These are phyloP conservation scores for Apamea epomidion DNA, from an alignment of 2,888 invertebrate species.

Conservation along the genomic window DNA sequence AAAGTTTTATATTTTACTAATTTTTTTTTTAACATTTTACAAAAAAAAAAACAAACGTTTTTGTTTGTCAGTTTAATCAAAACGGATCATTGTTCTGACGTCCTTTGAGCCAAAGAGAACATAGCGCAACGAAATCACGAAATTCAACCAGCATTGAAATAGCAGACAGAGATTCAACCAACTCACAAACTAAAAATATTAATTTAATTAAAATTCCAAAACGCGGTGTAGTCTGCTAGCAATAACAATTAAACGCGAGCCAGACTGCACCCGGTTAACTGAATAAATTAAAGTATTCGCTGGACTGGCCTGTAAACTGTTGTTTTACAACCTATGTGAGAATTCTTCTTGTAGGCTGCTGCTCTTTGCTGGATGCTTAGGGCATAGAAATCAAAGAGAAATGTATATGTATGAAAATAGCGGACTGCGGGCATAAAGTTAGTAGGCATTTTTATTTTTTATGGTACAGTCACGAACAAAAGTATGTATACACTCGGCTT, in stretches of 20 bases:
- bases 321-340: constrained; percentile 47
- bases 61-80: background rate
- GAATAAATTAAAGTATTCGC: constrained; percentile 62
- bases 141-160: constrained; percentile 18
- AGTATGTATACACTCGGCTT: too few species aligned
- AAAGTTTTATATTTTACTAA: too few species aligned
- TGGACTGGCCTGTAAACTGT: constrained; percentile 40
- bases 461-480: too few species aligned
- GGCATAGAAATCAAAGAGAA: background rate
- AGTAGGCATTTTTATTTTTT: background rate
- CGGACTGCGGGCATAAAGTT: background rate
- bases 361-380: background rate
- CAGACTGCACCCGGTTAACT: constrained; percentile 60
- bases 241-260: constrained; percentile 60
- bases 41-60: background rate
- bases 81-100: background rate
- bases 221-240: constrained; percentile 52
- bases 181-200: constrained; percentile 55
- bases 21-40: too few species aligned
- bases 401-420: background rate
- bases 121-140: constrained; percentile 7
- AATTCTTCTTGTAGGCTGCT: constrained; percentile 20
- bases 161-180: constrained; percentile 10
- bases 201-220: constrained; percentile 62
- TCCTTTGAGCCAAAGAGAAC: background rate